phyloP scores from a whole-genome alignment of 2,797 vertebrate species.

The Hydrophis major region DNA sequence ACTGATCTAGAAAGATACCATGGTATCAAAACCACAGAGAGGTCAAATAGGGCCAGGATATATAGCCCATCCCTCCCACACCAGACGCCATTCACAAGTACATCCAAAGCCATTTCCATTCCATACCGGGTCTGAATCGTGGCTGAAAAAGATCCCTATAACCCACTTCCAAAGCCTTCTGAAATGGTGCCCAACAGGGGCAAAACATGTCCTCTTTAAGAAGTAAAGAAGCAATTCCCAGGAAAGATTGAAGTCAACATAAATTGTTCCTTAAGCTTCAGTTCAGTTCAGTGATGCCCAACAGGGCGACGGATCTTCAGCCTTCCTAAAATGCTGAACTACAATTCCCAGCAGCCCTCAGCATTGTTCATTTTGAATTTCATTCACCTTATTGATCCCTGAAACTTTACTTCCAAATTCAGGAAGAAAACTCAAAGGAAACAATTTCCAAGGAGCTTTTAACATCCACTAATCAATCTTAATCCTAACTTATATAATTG shows the following conservation, averaged over 20 bases:
- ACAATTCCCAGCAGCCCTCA: background rate
- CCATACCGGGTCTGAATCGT: background rate
- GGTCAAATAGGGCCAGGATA: background rate
- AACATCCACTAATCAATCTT: background rate
- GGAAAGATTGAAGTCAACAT: background rate
- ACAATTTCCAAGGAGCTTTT: background rate
- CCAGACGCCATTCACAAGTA: background rate
- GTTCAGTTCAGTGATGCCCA: background rate
- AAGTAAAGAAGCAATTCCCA: background rate
- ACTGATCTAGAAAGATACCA: background rate
- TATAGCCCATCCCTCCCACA: background rate
- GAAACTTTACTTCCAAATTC: background rate
- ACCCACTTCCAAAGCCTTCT: background rate
- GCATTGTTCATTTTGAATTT: background rate
- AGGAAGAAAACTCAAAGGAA: background rate
- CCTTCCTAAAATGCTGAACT: background rate
- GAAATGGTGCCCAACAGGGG: background rate
- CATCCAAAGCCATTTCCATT: background rate
- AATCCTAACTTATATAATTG: background rate
- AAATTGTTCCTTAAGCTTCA: background rate
- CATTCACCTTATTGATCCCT: background rate
- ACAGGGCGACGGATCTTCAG: background rate
- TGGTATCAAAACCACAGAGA: too few species aligned
- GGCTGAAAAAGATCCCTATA: background rate
- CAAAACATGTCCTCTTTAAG: background rate